A percentile compares a stretch with the other conserved stretches of the same genome.
phyloP scores from a whole-genome alignment of 2,797 vertebrate species.

The Rhadinocentrus ornatus region DNA sequence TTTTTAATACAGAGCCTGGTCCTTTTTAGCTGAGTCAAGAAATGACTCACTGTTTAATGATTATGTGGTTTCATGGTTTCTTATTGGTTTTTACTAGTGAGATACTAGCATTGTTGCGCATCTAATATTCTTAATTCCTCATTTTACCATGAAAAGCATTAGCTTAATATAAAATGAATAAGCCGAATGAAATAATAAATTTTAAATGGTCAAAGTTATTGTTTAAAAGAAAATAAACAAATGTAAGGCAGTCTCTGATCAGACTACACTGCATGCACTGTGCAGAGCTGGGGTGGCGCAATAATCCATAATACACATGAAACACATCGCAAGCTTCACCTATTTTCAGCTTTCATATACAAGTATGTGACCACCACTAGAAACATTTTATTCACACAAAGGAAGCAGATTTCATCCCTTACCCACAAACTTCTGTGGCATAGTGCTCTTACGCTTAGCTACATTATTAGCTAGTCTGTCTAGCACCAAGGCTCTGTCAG shows the following conservation, averaged over 20 bases:
- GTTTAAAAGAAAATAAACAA: neutral
- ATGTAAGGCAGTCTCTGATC: conserved; percentile 15
- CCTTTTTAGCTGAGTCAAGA: conserved; percentile 12
- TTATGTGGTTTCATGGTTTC: neutral
- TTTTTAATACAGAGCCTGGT: conserved; percentile 7
- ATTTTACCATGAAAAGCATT: neutral
- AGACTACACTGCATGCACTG: conserved; percentile 41
- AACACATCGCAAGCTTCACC: conserved; percentile 13
- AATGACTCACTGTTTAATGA: conserved; percentile 4
- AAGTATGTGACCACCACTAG: conserved; percentile 37
- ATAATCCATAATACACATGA: conserved; percentile 17
- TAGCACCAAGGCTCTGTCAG: conserved; percentile 98
- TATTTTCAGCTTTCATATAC: conserved; percentile 17
- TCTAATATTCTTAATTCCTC: neutral
- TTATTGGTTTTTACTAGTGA: neutral
- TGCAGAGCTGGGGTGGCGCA: conserved; percentile 40
- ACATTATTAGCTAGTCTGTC: conserved; percentile 99
- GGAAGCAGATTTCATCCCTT: conserved; percentile 95
- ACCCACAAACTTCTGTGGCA: conserved; percentile 99
- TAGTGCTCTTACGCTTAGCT: conserved; percentile 99
- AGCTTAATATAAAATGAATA: conserved; percentile 11
- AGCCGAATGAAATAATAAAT: conserved; percentile 3
- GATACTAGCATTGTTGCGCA: neutral
- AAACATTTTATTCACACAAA: conserved; percentile 68
- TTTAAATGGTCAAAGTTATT: neutral